These are phyloP conservation scores for Popillia japonica DNA, from an alignment of 1,140 invertebrate genomes.

Conservation along the genomic window DNA sequence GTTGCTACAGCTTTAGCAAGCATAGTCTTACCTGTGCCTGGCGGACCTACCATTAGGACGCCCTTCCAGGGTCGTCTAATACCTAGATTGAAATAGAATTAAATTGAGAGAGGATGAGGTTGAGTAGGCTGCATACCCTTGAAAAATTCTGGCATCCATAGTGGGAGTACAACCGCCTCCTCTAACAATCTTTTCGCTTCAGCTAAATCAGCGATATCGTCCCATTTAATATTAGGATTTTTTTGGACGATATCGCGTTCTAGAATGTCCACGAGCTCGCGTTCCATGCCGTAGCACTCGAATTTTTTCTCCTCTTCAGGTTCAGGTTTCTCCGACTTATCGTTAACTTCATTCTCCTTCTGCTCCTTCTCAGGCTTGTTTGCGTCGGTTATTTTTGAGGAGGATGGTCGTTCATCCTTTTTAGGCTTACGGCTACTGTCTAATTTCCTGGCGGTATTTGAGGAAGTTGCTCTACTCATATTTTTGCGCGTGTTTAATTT, in stretches of 20 bases:
- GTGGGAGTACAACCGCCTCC: conserved; percentile 97
- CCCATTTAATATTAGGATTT: conserved; percentile 96
- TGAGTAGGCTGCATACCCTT: conserved; percentile 73
- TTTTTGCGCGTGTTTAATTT: conserved; percentile 53
- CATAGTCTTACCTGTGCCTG: conserved; percentile 99
- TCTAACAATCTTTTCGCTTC: conserved; percentile 95
- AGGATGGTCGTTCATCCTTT: conserved; percentile 58
- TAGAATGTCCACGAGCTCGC: conserved; percentile 92
- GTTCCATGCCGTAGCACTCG: conserved; percentile 88
- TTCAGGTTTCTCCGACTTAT: conserved; percentile 74
- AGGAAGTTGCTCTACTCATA: conserved; percentile 50
- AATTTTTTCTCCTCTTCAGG: conserved; percentile 88
- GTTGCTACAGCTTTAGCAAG: conserved; percentile 99
- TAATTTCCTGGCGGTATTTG: conserved; percentile 50
- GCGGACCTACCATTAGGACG: conserved; percentile 96
- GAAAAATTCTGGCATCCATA: conserved; percentile 99
- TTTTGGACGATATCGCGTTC: conserved; percentile 98
- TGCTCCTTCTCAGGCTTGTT: conserved; percentile 50
- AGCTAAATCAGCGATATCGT: conserved; percentile 95
- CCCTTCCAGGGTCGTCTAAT: conserved; percentile 93
- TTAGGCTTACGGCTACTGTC: conserved; percentile 49
- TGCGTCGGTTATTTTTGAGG: conserved; percentile 54
- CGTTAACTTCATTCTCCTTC: conserved; percentile 63
- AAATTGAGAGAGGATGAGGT: conserved; percentile 39
- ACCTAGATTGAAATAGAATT: conserved; percentile 43